Evolutionary conservation across 2,113 vertebrate genomes (phyloP).

Genomic region (Melanerpes formicivorus): DNA sequence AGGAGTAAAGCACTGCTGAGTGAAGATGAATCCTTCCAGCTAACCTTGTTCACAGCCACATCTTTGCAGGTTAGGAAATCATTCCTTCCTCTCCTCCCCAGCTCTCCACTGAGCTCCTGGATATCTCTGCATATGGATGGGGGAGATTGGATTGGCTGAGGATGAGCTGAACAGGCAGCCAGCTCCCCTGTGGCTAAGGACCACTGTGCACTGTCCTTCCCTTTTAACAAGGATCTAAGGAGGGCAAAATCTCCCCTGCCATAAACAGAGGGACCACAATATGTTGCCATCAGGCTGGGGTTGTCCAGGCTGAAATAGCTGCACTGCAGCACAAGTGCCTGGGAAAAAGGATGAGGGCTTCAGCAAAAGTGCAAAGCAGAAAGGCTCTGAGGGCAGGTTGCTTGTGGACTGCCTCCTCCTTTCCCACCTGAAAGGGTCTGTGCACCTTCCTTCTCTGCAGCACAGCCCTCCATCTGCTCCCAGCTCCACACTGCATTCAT

Average conservation of each 20-base stretch:
- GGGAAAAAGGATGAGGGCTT: slow-evolving; percentile 7
- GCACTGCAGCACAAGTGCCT: slow-evolving; percentile 43
- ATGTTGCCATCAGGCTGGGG: background rate
- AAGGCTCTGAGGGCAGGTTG: background rate
- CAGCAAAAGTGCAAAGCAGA: background rate
- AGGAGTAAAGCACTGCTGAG: background rate
- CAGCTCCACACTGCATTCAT: background rate
- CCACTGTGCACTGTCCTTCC: background rate
- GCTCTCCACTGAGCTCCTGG: background rate
- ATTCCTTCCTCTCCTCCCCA: background rate
- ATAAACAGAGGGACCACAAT: background rate
- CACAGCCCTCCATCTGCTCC: background rate
- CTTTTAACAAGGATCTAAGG: background rate
- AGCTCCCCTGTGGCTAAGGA: background rate
- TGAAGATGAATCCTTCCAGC: background rate
- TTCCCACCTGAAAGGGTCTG: background rate
- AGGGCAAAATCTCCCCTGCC: background rate
- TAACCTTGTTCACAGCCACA: slow-evolving; percentile 26
- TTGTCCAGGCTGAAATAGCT: background rate
- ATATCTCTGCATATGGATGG: slow-evolving; percentile 7
- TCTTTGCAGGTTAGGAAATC: slow-evolving; percentile 58
- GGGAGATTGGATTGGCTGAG: slow-evolving; percentile 11
- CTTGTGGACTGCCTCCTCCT: background rate
- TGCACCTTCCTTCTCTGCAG: background rate
- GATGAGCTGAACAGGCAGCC: slow-evolving; percentile 11